A percentile compares a stretch with the other conserved stretches of the same genome.
phyloP scores from a whole-genome alignment of 2,797 vertebrate species.

The Argya squamiceps region DNA sequence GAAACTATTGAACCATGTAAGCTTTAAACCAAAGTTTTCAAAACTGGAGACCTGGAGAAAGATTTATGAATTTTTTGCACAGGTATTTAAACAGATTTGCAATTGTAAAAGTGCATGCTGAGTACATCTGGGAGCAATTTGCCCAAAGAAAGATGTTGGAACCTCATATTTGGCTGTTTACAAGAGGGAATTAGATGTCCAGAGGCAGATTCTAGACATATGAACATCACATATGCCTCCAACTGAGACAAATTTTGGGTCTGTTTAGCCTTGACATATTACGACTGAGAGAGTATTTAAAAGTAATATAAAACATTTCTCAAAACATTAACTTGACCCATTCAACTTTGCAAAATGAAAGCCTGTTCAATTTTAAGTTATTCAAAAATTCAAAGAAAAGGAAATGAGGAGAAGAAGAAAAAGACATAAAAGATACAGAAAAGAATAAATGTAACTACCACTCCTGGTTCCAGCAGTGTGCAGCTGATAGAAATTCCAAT shows the following conservation, averaged over 20 bases:
- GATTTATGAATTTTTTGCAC: neutral
- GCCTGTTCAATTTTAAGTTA: accelerated
- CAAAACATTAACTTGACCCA: neutral
- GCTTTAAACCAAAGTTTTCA: neutral
- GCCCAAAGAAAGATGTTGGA: neutral
- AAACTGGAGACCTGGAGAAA: neutral
- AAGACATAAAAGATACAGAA: neutral
- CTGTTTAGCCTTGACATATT: neutral
- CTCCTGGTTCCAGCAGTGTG: neutral
- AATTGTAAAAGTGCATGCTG: neutral
- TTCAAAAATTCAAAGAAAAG: neutral
- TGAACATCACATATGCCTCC: neutral
- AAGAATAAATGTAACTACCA: neutral
- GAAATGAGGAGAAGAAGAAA: neutral
- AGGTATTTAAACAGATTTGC: neutral
- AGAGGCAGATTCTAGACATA: neutral
- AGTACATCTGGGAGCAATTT: neutral
- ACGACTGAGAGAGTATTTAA: neutral
- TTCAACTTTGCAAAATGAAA: neutral
- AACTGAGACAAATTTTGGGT: accelerated
- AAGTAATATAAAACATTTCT: neutral
- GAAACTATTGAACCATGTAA: neutral
- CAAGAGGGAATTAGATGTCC: neutral
- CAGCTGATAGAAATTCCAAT: neutral
- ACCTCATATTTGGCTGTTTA: neutral